Evolutionary conservation across 1,140 invertebrate genomes (phyloP).

Genomic region (Conus ventricosus): DNA sequence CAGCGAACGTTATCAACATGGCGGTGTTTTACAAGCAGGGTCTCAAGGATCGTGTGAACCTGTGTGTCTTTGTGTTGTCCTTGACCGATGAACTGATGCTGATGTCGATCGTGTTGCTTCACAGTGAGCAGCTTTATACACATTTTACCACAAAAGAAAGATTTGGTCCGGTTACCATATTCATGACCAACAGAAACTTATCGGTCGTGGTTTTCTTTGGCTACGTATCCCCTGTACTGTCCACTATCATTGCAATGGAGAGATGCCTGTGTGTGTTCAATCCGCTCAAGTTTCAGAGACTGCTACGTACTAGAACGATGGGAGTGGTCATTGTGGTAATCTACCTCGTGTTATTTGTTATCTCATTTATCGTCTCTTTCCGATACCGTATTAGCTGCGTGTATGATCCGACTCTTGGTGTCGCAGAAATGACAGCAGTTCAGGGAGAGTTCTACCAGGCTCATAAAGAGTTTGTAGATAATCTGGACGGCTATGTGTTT

Average conservation of each 20-base stretch:
- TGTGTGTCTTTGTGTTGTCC: background rate
- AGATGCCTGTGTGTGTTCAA: constrained; percentile 4
- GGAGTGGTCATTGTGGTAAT: background rate
- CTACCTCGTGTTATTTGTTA: background rate
- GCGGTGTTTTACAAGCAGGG: too few relatives aligned
- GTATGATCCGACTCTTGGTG: background rate
- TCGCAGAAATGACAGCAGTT: too few relatives aligned
- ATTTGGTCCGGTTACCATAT: background rate
- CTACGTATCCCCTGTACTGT: background rate
- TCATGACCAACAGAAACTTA: background rate
- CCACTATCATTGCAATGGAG: constrained; percentile 7
- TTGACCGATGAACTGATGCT: background rate
- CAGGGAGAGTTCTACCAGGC: background rate
- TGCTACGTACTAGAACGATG: background rate
- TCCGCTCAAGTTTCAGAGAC: background rate
- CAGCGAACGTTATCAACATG: too few relatives aligned
- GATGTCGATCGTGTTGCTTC: background rate
- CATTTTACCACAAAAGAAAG: background rate
- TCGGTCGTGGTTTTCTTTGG: background rate
- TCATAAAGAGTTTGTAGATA: background rate
- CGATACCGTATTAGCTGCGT: background rate
- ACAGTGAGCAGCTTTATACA: background rate
- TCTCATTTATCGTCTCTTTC: background rate
- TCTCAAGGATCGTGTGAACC: too few relatives aligned
- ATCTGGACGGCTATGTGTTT: background rate